phyloP scores from a whole-genome alignment of 2,797 vertebrate species.

The Danio albolineatus region DNA sequence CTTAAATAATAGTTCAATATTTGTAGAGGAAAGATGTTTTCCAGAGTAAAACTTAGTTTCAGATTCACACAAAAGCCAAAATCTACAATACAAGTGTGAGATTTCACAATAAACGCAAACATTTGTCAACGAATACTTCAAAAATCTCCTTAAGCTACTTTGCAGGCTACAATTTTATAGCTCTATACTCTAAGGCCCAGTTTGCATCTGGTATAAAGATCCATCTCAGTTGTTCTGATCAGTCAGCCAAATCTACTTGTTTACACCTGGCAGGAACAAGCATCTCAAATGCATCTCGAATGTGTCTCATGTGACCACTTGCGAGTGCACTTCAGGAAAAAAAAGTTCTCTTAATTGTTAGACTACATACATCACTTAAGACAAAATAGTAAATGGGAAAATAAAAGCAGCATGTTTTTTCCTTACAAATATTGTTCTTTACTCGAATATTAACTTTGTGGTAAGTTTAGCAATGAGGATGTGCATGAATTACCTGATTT shows the following conservation, averaged over 20 bases:
- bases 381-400: neutral
- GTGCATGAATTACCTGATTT: no score
- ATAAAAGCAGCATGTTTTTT: neutral
- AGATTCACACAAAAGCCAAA: neutral
- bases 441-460: no score
- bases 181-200: conserved; percentile 15
- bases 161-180: neutral
- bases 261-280: conserved; percentile 15
- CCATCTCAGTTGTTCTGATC: conserved; percentile 21
- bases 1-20: no score
- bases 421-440: no score
- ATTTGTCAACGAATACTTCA: conserved; percentile 14
- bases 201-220: conserved; percentile 31
- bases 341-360: neutral
- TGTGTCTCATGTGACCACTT: conserved; percentile 1
- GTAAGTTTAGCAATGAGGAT: no score
- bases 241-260: conserved; percentile 30
- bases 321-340: neutral
- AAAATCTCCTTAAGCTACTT: neutral
- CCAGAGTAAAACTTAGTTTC: neutral
- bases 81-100: neutral
- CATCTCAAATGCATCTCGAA: neutral
- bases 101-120: conserved; percentile 10
- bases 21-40: no score
- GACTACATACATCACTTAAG: neutral